Conservation (phyloP, 2,113 vertebrate species). For the Pollachius pollachius region DNA sequence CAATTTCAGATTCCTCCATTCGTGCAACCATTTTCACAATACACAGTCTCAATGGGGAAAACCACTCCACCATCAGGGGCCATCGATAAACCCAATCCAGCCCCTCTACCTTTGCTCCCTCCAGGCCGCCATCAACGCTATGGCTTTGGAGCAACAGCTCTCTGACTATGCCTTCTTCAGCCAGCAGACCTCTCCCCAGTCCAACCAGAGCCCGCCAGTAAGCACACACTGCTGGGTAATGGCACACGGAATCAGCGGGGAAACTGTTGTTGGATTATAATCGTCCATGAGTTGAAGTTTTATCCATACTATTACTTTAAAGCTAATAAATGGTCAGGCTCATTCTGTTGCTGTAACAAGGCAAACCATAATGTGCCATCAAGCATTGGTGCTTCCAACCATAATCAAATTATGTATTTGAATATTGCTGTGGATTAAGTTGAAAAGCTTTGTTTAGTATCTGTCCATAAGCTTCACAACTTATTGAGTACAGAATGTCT, state of each 20-base stretch:
- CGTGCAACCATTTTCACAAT: too few species aligned
- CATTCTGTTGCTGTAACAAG: too few species aligned
- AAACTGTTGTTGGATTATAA: too few species aligned
- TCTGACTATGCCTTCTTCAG: slow-evolving; percentile 86
- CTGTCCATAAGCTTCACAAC: neutral
- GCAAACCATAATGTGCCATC: too few species aligned
- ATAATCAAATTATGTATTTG: too few species aligned
- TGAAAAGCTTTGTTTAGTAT: neutral
- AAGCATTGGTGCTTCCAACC: too few species aligned
- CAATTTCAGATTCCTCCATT: neutral
- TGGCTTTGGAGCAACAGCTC: slow-evolving; percentile 90
- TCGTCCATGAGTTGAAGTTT: too few species aligned
- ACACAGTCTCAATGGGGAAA: too few species aligned
- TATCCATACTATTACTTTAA: too few species aligned
- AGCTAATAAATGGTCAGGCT: too few species aligned
- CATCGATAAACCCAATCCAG: neutral
- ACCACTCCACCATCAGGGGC: neutral
- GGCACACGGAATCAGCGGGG: too few species aligned
- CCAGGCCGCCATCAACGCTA: slow-evolving; percentile 84
- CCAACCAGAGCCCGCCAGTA: slow-evolving; percentile 75
- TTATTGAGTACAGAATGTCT: neutral
- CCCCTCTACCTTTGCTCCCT: neutral
- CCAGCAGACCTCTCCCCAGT: slow-evolving; percentile 79
- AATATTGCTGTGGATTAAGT: slow-evolving; percentile 32
- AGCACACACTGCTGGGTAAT: slow-evolving; percentile 18